A percentile compares a stretch with the other conserved stretches of the same genome.
Conservation (phyloP, 2,113 vertebrate genomes). For the Albula glossodonta region DNA sequence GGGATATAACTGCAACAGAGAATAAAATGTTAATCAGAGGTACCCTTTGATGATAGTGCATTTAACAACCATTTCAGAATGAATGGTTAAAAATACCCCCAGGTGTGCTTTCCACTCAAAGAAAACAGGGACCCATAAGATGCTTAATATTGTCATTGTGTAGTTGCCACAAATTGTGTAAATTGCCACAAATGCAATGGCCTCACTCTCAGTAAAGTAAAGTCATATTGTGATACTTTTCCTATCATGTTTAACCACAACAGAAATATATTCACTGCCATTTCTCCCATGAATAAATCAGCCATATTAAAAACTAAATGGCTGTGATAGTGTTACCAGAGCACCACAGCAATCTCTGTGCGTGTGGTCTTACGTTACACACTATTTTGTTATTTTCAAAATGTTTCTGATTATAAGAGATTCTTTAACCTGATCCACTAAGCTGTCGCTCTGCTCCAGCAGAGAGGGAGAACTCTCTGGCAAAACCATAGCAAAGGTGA, state of each 20-base stretch:
- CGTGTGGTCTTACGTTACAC: neutral
- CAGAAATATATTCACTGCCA: conserved; percentile 5
- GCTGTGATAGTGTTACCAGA: conserved; percentile 14
- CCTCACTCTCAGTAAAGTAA: neutral
- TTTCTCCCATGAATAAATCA: conserved; percentile 8
- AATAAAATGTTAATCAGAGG: neutral
- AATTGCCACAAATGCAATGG: neutral
- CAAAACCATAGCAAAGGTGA: conserved; percentile 78
- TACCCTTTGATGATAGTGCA: neutral
- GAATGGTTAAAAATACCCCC: neutral
- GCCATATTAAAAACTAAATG: neutral
- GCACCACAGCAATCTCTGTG: neutral
- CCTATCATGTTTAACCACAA: neutral
- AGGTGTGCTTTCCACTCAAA: neutral
- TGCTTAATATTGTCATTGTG: neutral
- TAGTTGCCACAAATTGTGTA: neutral
- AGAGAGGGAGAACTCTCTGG: conserved; percentile 39
- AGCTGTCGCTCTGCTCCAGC: conserved; percentile 58
- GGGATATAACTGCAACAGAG: neutral
- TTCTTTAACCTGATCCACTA: conserved; percentile 54
- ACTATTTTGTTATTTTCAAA: conserved; percentile 29
- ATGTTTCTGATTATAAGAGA: conserved; percentile 38
- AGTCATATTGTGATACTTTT: no score
- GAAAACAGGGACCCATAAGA: neutral
- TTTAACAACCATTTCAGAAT: neutral